Base-by-base conservation (phyloP, 2,113 vertebrate genomes). In the Anser cygnoides region DNA sequence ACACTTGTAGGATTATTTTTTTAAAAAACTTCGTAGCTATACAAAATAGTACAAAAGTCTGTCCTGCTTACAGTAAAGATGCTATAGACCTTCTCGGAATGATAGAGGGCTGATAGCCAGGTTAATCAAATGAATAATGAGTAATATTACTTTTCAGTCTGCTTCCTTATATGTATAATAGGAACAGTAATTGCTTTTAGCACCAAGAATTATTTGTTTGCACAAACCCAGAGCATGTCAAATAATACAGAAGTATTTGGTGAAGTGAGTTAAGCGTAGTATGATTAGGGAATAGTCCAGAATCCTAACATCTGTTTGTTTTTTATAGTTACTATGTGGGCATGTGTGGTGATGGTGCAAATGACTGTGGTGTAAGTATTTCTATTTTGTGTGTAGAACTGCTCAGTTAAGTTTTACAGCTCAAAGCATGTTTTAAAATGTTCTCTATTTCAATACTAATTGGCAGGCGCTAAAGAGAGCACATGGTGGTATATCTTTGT, bases 311-410 rank as follows among this genome's bases (percentile, higher is more conserved):
- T 84, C 14, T 71, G 62, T 96, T 97, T 98, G 8, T 43, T 71
- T 93, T 97, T 96, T 86, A 14, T 96, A 99, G 99, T 96, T 99
- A 99, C 97, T 99, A 98, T 93, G 99, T 99, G 80, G 99, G 99
- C 59, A 99, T 99, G 99, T 99, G 99, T 84, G 99, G 99, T 87
- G 99, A 99, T 59, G 99, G 99, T 63, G 99, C 99, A 49, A 99
- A 99, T 67, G 99, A 99, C 95, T 99, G 99, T 97, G 99, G 99
- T 37, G 99, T 99, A 98, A 98, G 99, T 98, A 31, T 46, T 68
- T 89, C 92, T 72, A 49, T 75, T 90, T 71, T 90, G 58, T n/a
- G 9, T 67, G 43, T 75, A 76, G 39, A 72, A 33, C 57, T 35
- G 49, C 59, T 95, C 71, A 57, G 14, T 87, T 87, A 39, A 59